Evolutionary conservation across 1,140 invertebrate genomes (phyloP), one percentile per base, ranked within the genome.

Genomic region (Saccostrea glomerata): DNA sequence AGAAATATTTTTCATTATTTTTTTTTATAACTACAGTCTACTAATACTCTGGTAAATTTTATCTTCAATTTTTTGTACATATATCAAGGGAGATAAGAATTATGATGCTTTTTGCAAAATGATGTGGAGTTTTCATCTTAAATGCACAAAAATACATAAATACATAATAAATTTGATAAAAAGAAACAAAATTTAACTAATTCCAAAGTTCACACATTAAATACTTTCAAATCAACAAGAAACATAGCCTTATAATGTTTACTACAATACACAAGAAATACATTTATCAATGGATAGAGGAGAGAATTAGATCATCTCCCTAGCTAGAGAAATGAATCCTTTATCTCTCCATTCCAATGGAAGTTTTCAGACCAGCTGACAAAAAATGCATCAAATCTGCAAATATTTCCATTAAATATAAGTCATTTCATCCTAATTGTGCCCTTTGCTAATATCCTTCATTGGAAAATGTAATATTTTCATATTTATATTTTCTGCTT

Each of bases 401-500:
- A 30, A 77, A 77, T 77, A 77, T 77, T 77, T 77, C 70, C 70
- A 77, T 77, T 77, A 77, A 77, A 77, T 15, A 30, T 77, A 20
- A 63, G 70, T 77, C 70, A 36, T 77, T 77, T 36, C 25, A 77
- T 77, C 70, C 70, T 77, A 77, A 77, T 77, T 77, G 70, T 77
- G 70, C 70, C 70, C 70, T 77, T 77, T 66, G 25, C 66, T 82
- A 98, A 94, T 98, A 98, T 84, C 97, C 98, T 91, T 98, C 98
- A 95, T 98, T 96, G 86, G 96, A 97, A 93, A 97, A 97, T 17
- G 96, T 97, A 86, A 98, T 97, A 58, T 92, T 93, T 17, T 96
- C 94, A 92, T 98, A 98, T 1, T 96, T 95, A 95, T 96, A 98
- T 73, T 96, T 96, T 90, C 96, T 96, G 92, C 97, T 97, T 82